Evolutionary conservation across 2,888 invertebrate genomes (phyloP), one percentile per base, ranked within the genome.

Genomic region (Zygogramma bicolorata): DNA sequence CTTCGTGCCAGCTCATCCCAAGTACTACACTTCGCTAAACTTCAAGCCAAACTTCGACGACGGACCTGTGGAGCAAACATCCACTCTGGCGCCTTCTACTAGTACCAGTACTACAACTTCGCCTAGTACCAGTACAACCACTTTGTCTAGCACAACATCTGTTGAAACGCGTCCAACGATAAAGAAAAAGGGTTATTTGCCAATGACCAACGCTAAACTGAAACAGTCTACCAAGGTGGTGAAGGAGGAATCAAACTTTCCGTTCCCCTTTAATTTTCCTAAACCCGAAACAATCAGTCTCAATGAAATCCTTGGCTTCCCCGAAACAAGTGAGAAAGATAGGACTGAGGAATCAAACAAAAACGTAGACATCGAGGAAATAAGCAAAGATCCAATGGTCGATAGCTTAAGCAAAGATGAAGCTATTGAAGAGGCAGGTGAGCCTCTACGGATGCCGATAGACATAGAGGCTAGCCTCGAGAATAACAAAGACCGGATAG

Each of bases 121-220:
- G 34, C 69, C 74, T 10, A 57, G 72, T 18, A 73, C 65, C 10
- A 53, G 58, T 42, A 70, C 71, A 42, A 25, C 69, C 20, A n/a
- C n/a, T n/a, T 15, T 65, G 15, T 66, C 58, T 27, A 70, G 34
- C n/a, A 49, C 29, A 10, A 63, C 31, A 40, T 38, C 22, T 25
- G 22, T 57, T 15, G 67, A 59, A 60, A 38, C 60, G 8, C 13
- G 10, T 15, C 27, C 13, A 59, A 18, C 34, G 18, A 31, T 20
- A 10, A 27, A 18, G 34, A 20, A 27, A 13, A 46, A 15, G 25
- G 29, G 57, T 18, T 67, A 72, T 46, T 71, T 85, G 31, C 85
- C 86, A 2, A 76, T 80, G 86, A 89, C 87, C 49, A 88, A 77
- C 83, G 88, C 80, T 1, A 85, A 86, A 77, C 71, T 85, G 20